These are phyloP conservation scores for Tetragonula clypearis DNA, from an alignment of 1,140 invertebrate genomes.

Conservation along the genomic window DNA sequence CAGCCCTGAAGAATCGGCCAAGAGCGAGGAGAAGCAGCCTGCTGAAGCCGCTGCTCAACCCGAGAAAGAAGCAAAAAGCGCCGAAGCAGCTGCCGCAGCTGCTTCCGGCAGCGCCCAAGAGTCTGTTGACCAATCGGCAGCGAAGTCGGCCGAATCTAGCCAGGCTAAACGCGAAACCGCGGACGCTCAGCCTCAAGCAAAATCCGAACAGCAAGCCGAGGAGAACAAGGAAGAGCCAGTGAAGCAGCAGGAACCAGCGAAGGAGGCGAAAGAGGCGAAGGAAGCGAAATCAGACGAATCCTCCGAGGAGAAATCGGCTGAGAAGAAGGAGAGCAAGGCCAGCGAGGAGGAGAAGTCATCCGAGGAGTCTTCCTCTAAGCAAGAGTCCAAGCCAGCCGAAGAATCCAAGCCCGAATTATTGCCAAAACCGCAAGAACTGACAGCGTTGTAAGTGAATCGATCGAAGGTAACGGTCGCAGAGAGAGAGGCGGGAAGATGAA, in stretches of 20 bases:
- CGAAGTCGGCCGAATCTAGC: slow-evolving; percentile 41
- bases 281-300: slow-evolving; percentile 54
- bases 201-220: slow-evolving; percentile 33
- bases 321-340: slow-evolving; percentile 57
- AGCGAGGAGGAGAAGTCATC: slow-evolving; percentile 67
- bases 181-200: slow-evolving; percentile 36
- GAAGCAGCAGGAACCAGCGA: slow-evolving; percentile 12
- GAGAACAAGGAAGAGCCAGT: slow-evolving; percentile 42
- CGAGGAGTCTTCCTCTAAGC: slow-evolving; percentile 55
- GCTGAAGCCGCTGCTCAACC: slow-evolving; percentile 5
- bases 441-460: slow-evolving; percentile 7
- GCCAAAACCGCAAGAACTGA: slow-evolving; percentile 63
- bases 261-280: slow-evolving; percentile 32
- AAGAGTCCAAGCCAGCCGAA: slow-evolving; percentile 47
- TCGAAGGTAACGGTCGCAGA: slow-evolving; percentile 40
- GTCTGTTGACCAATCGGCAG: neutral
- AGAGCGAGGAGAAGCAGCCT: slow-evolving; percentile 58
- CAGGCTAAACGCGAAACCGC: slow-evolving; percentile 50
- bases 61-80: slow-evolving; percentile 44
- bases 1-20: slow-evolving; percentile 41
- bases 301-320: slow-evolving; percentile 49
- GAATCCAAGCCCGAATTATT: slow-evolving; percentile 56
- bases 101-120: slow-evolving; percentile 5
- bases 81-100: slow-evolving; percentile 37
- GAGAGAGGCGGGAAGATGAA: slow-evolving; percentile 25